These are phyloP conservation scores for Taeniopygia guttata DNA, from an alignment of 2,797 vertebrate genomes.

Conservation along the genomic window DNA sequence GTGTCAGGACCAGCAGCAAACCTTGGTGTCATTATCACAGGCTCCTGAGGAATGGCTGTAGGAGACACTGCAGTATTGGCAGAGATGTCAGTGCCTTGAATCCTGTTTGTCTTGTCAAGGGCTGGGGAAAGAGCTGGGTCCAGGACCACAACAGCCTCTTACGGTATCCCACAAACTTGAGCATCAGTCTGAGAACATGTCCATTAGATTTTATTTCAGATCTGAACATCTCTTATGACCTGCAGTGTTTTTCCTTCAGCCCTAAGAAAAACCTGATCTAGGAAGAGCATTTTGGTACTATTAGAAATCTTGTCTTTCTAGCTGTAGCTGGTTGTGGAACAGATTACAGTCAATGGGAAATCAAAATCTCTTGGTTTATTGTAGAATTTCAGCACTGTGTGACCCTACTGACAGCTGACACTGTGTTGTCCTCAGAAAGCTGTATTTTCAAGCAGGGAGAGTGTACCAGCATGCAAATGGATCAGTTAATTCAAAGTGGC, in stretches of 20 bases:
- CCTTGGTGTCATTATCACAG: not conserved
- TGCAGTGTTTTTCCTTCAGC: not conserved
- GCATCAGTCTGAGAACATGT: rapidly evolving
- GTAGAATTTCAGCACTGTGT: not conserved
- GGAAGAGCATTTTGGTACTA: not conserved
- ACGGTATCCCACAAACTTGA: not conserved
- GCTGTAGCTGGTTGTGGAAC: not conserved
- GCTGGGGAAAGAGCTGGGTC: not conserved
- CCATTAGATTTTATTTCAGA: not conserved
- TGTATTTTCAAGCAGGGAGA: not conserved
- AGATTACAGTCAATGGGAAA: not conserved
- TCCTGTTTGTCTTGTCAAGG: not conserved
- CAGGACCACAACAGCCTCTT: not conserved
- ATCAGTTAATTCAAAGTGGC: constrained; percentile 6
- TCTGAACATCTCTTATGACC: not conserved
- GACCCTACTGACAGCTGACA: not conserved
- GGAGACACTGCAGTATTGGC: not conserved
- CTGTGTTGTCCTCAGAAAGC: not conserved
- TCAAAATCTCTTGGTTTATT: not conserved
- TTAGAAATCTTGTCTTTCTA: not conserved
- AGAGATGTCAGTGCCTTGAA: not conserved
- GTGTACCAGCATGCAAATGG: not conserved
- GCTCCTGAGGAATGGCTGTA: not conserved
- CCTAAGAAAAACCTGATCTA: not conserved
- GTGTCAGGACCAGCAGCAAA: not conserved